A percentile compares a stretch with the other conserved stretches of the same genome.
These are phyloP conservation scores for Oxyruncus cristatus DNA, from an alignment of 2,113 vertebrate species.

Conservation along the genomic window DNA sequence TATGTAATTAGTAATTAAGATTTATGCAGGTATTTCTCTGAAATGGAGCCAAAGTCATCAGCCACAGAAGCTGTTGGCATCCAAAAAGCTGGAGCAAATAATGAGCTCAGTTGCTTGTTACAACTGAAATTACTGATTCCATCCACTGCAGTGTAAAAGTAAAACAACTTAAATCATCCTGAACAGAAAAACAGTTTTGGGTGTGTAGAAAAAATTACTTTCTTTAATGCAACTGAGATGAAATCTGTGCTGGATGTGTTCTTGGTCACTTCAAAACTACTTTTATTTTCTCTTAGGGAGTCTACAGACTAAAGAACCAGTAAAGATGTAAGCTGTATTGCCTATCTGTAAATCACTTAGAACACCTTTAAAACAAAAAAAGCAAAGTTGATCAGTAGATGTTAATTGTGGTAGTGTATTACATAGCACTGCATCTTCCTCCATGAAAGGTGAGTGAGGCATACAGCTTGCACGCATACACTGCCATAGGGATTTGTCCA, in stretches of 20 bases:
- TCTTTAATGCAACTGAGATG: background rate
- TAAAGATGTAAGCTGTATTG: background rate
- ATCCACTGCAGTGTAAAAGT: conserved; percentile 19
- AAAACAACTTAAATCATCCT: conserved; percentile 44
- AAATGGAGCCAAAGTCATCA: conserved; percentile 56
- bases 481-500: background rate
- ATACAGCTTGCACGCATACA: background rate
- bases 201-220: background rate
- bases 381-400: background rate
- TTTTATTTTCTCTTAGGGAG: background rate
- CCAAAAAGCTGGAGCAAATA: conserved; percentile 21
- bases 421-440: background rate
- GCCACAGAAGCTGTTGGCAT: background rate
- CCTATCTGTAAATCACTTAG: background rate
- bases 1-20: conserved; percentile 40
- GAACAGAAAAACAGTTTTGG: conserved; percentile 2
- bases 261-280: background rate
- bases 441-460: background rate
- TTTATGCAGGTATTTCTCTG: conserved; percentile 57
- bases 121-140: conserved; percentile 18
- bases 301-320: background rate
- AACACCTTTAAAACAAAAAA: background rate
- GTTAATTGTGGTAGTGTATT: background rate
- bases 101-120: conserved; percentile 53
- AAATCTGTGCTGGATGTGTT: background rate